Conservation (phyloP, 92 coral and sea anemone genomes). For the Anthopleura xanthogrammica region DNA sequence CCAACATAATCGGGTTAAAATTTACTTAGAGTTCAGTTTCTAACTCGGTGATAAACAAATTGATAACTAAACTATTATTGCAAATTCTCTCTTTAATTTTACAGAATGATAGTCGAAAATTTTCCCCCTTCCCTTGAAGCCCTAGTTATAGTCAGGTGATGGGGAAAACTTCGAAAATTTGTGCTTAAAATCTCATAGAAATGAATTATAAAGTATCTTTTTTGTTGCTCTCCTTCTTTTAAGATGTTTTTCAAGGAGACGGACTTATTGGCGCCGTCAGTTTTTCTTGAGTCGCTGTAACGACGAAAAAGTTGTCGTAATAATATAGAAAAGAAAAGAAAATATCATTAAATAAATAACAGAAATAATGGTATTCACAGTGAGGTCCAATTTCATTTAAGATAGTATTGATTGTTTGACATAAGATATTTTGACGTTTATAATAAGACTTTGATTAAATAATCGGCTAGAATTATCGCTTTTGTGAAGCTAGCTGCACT, state of each 20-base stretch:
- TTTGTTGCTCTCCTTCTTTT: no score
- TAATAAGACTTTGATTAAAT: background rate
- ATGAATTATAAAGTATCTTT: no score
- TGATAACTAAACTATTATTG: background rate
- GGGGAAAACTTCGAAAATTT: no score
- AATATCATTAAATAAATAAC: background rate
- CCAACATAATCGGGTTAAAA: background rate
- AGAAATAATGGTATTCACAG: background rate
- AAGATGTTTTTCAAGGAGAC: background rate
- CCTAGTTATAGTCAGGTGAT: no score
- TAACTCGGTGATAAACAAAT: background rate
- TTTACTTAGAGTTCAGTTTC: background rate
- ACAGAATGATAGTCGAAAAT: no score
- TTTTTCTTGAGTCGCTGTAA: background rate
- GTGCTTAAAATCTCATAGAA: no score
- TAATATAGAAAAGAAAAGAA: background rate
- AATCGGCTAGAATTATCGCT: background rate
- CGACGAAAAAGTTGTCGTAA: background rate
- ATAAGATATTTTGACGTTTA: background rate
- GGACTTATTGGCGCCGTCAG: background rate
- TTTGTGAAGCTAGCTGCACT: background rate
- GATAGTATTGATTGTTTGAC: background rate
- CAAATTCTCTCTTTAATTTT: no score
- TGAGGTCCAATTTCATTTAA: background rate
- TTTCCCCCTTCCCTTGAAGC: no score